Conservation (phyloP, 2,113 vertebrate species). For the Cheirogaleus medius region DNA sequence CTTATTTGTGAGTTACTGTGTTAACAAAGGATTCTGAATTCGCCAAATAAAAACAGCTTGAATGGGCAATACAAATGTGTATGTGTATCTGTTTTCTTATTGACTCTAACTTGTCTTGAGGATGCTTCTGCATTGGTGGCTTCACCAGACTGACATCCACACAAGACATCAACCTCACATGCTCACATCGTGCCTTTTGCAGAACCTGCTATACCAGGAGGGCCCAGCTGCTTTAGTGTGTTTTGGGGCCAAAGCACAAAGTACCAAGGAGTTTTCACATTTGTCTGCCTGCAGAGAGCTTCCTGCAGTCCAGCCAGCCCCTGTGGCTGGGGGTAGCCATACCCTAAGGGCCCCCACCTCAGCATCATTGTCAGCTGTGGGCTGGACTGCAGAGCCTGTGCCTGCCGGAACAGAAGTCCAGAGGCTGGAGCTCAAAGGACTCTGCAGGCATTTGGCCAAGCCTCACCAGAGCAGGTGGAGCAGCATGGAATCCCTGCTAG, state of each 20-base stretch:
- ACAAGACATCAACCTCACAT: neutral
- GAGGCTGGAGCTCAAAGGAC: neutral
- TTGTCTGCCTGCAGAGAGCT: neutral
- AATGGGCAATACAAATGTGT: neutral
- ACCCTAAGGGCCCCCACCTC: no score
- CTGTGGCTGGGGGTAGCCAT: neutral
- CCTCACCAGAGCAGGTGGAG: accelerated
- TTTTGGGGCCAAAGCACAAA: neutral
- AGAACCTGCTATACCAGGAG: neutral
- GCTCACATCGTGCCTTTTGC: neutral
- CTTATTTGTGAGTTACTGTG: neutral
- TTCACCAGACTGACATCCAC: neutral
- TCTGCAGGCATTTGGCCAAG: neutral
- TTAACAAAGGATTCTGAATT: neutral
- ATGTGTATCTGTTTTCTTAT: neutral
- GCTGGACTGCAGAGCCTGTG: neutral
- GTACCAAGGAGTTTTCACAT: neutral
- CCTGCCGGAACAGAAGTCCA: neutral
- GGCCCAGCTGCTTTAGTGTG: neutral
- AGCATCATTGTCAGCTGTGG: neutral
- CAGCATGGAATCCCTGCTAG: neutral
- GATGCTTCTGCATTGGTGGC: neutral
- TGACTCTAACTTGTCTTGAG: neutral
- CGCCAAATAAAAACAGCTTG: neutral
- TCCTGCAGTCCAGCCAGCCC: neutral